A percentile compares a stretch with the other conserved stretches of the same genome.
phyloP scores from a whole-genome alignment of 2,888 invertebrate species.

The Hesperia comma region DNA sequence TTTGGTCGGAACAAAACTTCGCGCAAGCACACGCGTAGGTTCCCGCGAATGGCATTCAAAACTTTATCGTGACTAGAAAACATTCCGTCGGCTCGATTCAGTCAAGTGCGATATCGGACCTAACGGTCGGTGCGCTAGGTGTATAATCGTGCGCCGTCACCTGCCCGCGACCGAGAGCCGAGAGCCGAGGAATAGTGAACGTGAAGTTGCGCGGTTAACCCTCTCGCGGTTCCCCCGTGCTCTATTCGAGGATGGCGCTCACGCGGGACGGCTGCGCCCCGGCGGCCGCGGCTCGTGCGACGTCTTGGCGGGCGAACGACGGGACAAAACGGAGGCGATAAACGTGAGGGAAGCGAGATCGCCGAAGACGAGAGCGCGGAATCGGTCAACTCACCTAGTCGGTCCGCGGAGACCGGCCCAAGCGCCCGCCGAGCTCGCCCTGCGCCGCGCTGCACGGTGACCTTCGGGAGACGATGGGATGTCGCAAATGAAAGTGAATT shows the following conservation, averaged over 20 bases:
- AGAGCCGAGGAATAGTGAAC: slow-evolving; percentile 58
- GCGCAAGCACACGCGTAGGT: slow-evolving; percentile 44
- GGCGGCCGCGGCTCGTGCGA: slow-evolving; percentile 57
- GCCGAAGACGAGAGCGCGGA: slow-evolving; percentile 69
- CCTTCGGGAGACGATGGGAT: slow-evolving; percentile 81
- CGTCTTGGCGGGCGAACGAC: slow-evolving; percentile 73
- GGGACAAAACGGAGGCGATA: slow-evolving; percentile 71
- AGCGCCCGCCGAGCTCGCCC: slow-evolving; percentile 64
- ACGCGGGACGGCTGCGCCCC: slow-evolving; percentile 56
- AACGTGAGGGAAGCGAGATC: slow-evolving; percentile 69
- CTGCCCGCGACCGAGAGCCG: slow-evolving; percentile 48
- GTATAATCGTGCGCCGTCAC: slow-evolving; percentile 55
- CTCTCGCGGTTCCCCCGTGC: slow-evolving; percentile 54
- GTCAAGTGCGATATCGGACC: slow-evolving; percentile 49
- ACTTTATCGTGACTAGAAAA: slow-evolving; percentile 52
- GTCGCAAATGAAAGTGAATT: slow-evolving; percentile 85
- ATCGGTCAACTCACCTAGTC: slow-evolving; percentile 77
- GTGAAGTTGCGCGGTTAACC: slow-evolving; percentile 72
- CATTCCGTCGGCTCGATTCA: slow-evolving; percentile 23
- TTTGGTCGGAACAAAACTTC: slow-evolving; percentile 47
- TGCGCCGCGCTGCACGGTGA: slow-evolving; percentile 70
- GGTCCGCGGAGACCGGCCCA: slow-evolving; percentile 76
- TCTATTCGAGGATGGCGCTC: slow-evolving; percentile 51
- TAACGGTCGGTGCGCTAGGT: slow-evolving; percentile 51
- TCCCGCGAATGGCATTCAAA: slow-evolving; percentile 58